phyloP scores from a whole-genome alignment of 2,113 vertebrate species.

The Pyxicephalus adspersus region DNA sequence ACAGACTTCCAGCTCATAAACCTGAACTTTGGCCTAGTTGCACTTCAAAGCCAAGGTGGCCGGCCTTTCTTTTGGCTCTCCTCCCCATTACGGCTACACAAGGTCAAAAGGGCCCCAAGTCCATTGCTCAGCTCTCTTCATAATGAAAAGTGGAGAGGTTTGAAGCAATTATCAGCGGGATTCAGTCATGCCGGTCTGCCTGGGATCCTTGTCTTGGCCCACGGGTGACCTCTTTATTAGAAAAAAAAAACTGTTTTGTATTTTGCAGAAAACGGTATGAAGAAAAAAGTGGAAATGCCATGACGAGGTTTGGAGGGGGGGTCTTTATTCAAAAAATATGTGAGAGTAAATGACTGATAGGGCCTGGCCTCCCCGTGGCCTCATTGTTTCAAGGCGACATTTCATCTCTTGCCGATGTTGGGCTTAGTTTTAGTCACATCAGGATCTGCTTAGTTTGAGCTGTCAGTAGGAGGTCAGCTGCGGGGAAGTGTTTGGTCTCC shows the following conservation, averaged over 20 bases:
- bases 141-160: constrained; percentile 10
- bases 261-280: constrained; percentile 17
- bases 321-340: constrained; percentile 1
- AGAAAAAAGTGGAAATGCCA: constrained; percentile 15
- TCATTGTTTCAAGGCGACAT: background rate
- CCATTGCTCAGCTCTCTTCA: constrained; percentile 31
- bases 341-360: constrained; percentile 1
- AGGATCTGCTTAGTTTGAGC: constrained; percentile 40
- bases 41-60: constrained; percentile 50
- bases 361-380: constrained; percentile 19
- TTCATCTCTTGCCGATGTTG: constrained; percentile 3
- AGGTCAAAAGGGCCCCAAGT: constrained; percentile 36
- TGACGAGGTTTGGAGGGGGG: constrained; percentile 8
- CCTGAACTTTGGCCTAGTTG: constrained; percentile 16
- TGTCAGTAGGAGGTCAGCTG: constrained; percentile 36
- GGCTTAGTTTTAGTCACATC: constrained; percentile 12
- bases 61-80: constrained; percentile 14
- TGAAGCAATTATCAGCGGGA: background rate
- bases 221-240: constrained; percentile 18
- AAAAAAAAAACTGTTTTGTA: constrained; percentile 35
- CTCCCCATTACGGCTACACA: background rate
- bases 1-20: constrained; percentile 48
- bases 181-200: background rate
- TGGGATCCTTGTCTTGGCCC: constrained; percentile 19
- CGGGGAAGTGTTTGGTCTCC: constrained; percentile 16